Percentiles rank a stretch among this genome's conserved stretches.
phyloP scores from a whole-genome alignment of 2,113 vertebrate species.

The Patagioenas fasciata region DNA sequence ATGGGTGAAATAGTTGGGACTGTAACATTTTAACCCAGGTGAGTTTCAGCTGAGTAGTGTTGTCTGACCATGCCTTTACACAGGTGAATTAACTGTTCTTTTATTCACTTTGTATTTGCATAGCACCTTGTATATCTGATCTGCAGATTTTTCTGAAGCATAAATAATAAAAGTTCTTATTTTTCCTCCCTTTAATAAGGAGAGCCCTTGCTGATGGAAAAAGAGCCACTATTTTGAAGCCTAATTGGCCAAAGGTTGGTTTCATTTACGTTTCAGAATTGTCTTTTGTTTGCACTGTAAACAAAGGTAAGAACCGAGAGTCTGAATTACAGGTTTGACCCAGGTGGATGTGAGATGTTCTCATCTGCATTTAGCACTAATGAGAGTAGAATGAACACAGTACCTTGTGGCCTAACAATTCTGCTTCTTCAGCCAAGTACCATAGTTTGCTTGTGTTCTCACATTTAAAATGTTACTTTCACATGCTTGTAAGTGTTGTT shows the following conservation, averaged over 20 bases:
- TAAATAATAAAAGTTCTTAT: background rate
- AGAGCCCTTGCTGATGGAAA: constrained; percentile 89
- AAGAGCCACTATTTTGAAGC: constrained; percentile 84
- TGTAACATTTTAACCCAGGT: background rate
- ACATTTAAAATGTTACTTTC: background rate
- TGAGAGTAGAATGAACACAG: background rate
- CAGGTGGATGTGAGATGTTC: background rate
- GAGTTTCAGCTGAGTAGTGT: background rate
- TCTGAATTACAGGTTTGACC: background rate
- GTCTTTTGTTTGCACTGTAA: background rate
- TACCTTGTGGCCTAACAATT: background rate
- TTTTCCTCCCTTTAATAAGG: constrained; percentile 68
- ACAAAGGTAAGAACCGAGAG: background rate
- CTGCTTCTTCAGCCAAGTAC: background rate
- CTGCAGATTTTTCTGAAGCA: background rate
- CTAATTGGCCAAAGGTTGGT: constrained; percentile 91
- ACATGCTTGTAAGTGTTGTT: background rate
- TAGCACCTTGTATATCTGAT: background rate
- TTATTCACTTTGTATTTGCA: background rate
- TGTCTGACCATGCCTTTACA: background rate
- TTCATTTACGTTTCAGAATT: background rate
- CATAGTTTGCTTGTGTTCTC: background rate
- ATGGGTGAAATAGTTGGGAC: background rate
- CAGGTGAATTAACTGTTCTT: background rate
- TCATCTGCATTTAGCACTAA: background rate